Conservation (phyloP, 2,888 invertebrate genomes). For the Leucozona laternaria region DNA sequence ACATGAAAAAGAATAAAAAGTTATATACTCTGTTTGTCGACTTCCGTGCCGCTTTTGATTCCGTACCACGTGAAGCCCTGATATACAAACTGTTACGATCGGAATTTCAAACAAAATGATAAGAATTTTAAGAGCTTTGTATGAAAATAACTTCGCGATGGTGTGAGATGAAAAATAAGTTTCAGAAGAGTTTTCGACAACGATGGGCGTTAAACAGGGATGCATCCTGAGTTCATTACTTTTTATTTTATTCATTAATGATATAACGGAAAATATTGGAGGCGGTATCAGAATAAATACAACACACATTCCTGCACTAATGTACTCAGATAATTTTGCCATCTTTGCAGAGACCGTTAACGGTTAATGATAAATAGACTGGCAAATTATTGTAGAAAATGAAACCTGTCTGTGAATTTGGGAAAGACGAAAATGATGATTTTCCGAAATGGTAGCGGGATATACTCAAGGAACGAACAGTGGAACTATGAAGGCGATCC, state of each 20-base stretch:
- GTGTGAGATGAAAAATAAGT: not conserved
- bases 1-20: too few species aligned
- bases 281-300: not conserved
- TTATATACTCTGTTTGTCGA: too few species aligned
- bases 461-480: too few species aligned
- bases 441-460: constrained; percentile 8
- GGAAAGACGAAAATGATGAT: constrained; percentile 22
- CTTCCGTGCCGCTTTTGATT: too few species aligned
- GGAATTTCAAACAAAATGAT: too few species aligned
- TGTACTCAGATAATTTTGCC: not conserved
- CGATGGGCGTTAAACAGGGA: not conserved
- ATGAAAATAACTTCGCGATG: not conserved
- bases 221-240: not conserved
- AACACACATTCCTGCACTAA: not conserved
- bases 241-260: not conserved
- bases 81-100: too few species aligned
- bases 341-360: not conserved
- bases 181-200: not conserved
- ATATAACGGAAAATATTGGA: not conserved
- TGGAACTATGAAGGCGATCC: not conserved
- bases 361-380: not conserved
- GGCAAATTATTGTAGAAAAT: constrained; percentile 1
- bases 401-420: constrained; percentile 12
- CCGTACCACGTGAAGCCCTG: too few species aligned
- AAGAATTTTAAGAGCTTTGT: not conserved